Percentiles rank a stretch among this genome's conserved stretches.
These are phyloP conservation scores for Nothura maculosa DNA, from an alignment of 2,797 vertebrate species.

Conservation along the genomic window DNA sequence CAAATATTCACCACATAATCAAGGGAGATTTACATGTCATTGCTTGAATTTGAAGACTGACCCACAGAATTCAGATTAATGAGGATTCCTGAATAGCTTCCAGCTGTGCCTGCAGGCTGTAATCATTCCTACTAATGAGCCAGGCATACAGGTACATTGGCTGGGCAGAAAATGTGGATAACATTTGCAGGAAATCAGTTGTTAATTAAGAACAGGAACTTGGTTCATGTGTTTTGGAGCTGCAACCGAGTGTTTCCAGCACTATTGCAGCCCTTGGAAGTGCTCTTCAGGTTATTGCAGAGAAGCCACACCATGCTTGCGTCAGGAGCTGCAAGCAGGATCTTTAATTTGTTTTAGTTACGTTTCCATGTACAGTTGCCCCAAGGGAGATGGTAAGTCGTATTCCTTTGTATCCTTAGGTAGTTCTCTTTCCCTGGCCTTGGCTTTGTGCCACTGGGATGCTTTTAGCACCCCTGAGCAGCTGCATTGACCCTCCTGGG, in stretches of 20 bases:
- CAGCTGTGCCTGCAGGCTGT: neutral
- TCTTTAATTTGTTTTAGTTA: neutral
- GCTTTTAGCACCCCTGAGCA: rapidly evolving
- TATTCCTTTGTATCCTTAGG: rapidly evolving
- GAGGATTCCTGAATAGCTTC: neutral
- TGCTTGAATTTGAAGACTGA: neutral
- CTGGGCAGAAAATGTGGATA: neutral
- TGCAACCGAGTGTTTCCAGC: neutral
- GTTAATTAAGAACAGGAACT: neutral
- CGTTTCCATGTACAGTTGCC: neutral
- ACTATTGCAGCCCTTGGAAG: neutral
- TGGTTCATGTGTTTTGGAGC: neutral
- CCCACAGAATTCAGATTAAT: neutral
- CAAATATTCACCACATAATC: neutral
- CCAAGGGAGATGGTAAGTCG: neutral
- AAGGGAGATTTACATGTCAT: neutral
- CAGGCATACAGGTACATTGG: neutral
- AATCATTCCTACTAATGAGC: neutral
- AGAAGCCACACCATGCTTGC: rapidly evolving
- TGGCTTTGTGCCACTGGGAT: neutral
- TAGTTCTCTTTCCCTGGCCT: neutral
- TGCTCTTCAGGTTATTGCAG: neutral
- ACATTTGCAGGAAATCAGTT: neutral
- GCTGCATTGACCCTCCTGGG: neutral
- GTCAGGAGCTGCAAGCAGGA: neutral